Percentiles rank a stretch among this genome's conserved stretches.
Evolutionary conservation across 2,113 vertebrate species (phyloP).

Genomic region (Megaleporinus macrocephalus): DNA sequence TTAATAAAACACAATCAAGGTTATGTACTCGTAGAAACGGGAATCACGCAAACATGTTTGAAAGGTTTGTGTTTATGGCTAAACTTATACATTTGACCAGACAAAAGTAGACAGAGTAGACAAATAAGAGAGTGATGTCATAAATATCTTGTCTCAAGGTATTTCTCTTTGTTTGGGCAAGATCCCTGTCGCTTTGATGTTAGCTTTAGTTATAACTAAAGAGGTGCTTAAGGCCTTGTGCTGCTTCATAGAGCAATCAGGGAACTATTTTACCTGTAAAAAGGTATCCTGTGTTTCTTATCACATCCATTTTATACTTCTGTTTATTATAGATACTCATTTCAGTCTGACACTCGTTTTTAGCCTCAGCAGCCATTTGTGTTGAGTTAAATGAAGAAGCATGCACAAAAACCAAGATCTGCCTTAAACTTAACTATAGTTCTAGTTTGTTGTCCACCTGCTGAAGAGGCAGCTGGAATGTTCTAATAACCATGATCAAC

Average conservation of each 20-base stretch:
- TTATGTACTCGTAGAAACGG: neutral
- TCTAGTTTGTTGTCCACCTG: no score
- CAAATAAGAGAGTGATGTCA: neutral
- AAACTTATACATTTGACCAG: neutral
- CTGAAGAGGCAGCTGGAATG: no score
- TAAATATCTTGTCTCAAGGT: neutral
- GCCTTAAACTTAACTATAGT: no score
- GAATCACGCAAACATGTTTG: neutral
- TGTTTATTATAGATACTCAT: neutral
- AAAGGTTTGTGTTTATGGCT: neutral
- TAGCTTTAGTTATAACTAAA: neutral
- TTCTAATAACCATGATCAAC: no score
- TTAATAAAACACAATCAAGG: constrained; percentile 14
- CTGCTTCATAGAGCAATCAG: neutral
- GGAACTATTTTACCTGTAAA: neutral
- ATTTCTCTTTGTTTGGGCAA: neutral
- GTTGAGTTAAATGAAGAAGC: no score
- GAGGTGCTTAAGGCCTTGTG: neutral
- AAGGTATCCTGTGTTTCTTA: neutral
- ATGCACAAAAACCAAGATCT: no score
- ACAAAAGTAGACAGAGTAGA: neutral
- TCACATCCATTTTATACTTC: neutral
- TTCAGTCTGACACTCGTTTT: no score
- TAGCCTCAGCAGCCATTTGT: neutral
- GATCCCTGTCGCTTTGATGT: neutral